These are phyloP conservation scores for Bolinopsis microptera DNA, from an alignment of 37 sponge, comb jelly and placozoan genomes.

Conservation along the genomic window DNA sequence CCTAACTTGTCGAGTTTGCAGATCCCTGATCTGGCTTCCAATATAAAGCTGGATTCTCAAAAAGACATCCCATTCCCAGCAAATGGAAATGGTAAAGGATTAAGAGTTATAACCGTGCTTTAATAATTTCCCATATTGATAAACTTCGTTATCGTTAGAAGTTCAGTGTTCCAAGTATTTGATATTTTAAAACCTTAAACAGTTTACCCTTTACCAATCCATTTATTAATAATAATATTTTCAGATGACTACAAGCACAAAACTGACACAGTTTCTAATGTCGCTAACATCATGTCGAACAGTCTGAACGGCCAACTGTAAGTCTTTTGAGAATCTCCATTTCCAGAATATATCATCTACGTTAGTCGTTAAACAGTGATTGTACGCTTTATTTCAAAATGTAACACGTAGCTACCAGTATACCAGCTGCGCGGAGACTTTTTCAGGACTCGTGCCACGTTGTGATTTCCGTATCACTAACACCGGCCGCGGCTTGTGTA, in stretches of 20 bases:
- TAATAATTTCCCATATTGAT: no score
- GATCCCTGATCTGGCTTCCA: not conserved
- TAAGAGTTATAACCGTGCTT: no score
- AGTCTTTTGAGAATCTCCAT: no score
- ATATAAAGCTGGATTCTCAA: not conserved
- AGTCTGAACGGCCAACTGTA: not conserved
- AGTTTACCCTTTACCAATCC: no score
- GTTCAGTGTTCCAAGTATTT: no score
- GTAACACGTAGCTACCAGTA: not conserved
- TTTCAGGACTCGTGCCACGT: not conserved
- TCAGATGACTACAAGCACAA: not conserved
- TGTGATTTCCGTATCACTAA: not conserved
- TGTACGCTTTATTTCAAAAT: no score
- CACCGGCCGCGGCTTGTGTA: not conserved
- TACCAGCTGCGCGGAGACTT: not conserved
- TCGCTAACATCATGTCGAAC: not conserved
- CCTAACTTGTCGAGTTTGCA: not conserved
- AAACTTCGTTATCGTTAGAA: no score
- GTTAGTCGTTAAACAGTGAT: no score
- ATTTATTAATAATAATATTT: no score
- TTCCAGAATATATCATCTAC: no score
- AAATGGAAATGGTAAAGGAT: not conserved
- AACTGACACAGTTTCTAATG: not conserved
- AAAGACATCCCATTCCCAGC: not conserved
- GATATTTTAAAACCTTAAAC: no score